Percentiles rank a stretch among this genome's conserved stretches.
These are phyloP conservation scores for Laterallus jamaicensis DNA, from an alignment of 2,113 vertebrate genomes.

Conservation along the genomic window DNA sequence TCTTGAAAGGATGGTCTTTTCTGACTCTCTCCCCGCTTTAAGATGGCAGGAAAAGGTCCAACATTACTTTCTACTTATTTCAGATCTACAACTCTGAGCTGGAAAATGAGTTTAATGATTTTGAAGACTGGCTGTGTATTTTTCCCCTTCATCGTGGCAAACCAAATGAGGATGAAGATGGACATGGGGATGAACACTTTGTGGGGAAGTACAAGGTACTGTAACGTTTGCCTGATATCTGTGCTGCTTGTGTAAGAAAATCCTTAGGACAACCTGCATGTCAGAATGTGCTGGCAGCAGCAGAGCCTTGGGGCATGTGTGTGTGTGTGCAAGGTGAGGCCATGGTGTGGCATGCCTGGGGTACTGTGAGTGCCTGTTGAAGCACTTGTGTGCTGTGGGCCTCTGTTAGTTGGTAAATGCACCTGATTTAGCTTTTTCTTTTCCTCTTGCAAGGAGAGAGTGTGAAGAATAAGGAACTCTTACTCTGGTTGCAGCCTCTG, in stretches of 20 bases:
- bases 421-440: not conserved
- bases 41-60: not conserved
- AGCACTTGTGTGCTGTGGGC: not conserved
- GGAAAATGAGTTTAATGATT: constrained; percentile 88
- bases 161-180: constrained; percentile 83
- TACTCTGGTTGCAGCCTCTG: not conserved
- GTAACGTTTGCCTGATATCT: not conserved
- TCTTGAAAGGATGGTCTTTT: not conserved
- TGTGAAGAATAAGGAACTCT: not conserved
- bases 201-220: constrained; percentile 95
- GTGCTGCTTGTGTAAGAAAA: not conserved
- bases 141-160: constrained; percentile 87
- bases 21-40: not conserved
- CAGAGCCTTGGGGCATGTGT: not conserved
- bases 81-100: constrained; percentile 88
- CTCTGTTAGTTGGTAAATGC: not conserved
- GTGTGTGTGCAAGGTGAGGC: not conserved
- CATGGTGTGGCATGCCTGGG: too few species aligned
- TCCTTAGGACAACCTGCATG: not conserved
- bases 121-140: constrained; percentile 90
- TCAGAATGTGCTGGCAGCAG: not conserved
- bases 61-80: not conserved
- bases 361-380: not conserved
- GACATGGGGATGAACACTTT: constrained; percentile 79
- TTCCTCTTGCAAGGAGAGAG: not conserved